A percentile compares a stretch with the other conserved stretches of the same genome.
phyloP scores from a whole-genome alignment of 2,113 vertebrate species.

The Anarrhichthys ocellatus region DNA sequence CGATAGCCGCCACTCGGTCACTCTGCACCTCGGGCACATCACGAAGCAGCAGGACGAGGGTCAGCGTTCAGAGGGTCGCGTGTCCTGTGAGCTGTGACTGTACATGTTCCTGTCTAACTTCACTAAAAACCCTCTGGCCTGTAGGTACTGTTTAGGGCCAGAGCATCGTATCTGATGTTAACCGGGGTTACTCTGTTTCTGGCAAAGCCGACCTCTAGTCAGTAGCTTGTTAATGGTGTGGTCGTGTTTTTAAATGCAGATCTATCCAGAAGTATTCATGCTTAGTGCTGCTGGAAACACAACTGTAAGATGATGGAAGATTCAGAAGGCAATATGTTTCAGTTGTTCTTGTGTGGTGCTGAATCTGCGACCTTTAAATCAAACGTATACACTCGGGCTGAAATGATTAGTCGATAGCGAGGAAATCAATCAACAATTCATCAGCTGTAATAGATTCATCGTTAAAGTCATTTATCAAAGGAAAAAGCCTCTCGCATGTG shows the following conservation, averaged over 20 bases:
- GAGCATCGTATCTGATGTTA: neutral
- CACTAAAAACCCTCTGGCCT: constrained; percentile 9
- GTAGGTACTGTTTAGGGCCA: constrained; percentile 4
- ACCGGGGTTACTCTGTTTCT: neutral
- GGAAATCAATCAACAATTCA: neutral
- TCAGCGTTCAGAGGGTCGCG: constrained; percentile 37
- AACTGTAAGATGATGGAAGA: neutral
- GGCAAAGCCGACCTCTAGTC: neutral
- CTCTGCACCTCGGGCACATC: constrained; percentile 49
- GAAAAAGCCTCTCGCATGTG: neutral
- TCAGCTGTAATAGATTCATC: neutral
- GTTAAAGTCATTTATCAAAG: neutral
- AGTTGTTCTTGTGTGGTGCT: neutral
- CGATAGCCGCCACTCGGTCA: constrained; percentile 52
- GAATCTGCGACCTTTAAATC: neutral
- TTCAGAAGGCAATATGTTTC: neutral
- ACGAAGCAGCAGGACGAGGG: constrained; percentile 36
- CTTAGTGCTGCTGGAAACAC: neutral
- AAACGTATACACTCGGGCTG: neutral
- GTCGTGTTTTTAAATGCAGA: neutral
- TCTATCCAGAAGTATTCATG: neutral
- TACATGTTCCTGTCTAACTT: neutral
- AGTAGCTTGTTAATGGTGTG: neutral
- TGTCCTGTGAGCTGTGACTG: constrained; percentile 32
- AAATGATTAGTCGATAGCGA: neutral